A percentile compares a stretch with the other conserved stretches of the same genome.
Evolutionary conservation across 2,113 vertebrate genomes (phyloP).

Genomic region (Podarcis cretensis): DNA sequence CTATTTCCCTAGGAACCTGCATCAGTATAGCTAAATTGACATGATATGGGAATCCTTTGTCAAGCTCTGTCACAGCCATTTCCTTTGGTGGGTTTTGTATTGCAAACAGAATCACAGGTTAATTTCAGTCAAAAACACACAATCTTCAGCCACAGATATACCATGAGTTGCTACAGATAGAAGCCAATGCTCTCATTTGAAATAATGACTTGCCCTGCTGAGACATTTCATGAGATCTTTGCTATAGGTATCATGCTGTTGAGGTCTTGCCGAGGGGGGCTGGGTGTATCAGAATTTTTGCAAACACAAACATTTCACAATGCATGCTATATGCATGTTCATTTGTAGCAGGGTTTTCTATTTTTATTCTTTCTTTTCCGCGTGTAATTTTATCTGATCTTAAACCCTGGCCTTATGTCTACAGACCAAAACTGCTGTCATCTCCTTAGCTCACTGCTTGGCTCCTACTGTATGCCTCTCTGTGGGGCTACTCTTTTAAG

Average conservation of each 20-base stretch:
- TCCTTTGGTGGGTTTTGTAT: conserved; percentile 20
- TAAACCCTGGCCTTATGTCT: background rate
- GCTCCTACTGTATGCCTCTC: conserved; percentile 25
- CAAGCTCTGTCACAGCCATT: conserved; percentile 29
- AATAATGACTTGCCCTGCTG: conserved; percentile 63
- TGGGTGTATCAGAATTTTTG: conserved; percentile 23
- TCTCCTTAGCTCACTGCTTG: conserved; percentile 14
- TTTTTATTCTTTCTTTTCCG: background rate
- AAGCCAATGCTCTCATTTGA: conserved; percentile 53
- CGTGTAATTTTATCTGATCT: conserved; percentile 35
- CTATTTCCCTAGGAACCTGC: background rate
- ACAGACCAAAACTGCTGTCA: conserved; percentile 6
- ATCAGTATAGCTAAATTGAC: conserved; percentile 1
- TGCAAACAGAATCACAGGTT: conserved; percentile 28
- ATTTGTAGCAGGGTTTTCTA: conserved; percentile 39
- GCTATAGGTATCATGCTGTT: conserved; percentile 28
- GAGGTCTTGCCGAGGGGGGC: conserved; percentile 25
- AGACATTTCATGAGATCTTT: conserved; percentile 52
- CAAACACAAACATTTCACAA: conserved; percentile 39
- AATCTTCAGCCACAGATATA: background rate
- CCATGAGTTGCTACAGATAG: conserved; percentile 43
- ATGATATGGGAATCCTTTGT: conserved; percentile 20
- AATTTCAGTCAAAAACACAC: conserved; percentile 36
- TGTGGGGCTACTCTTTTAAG: conserved; percentile 36
- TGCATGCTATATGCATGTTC: conserved; percentile 27